Percentiles rank a stretch among this genome's conserved stretches.
These are phyloP conservation scores for Mycalesis mineus DNA, from an alignment of 2,888 invertebrate genomes.

Conservation along the genomic window DNA sequence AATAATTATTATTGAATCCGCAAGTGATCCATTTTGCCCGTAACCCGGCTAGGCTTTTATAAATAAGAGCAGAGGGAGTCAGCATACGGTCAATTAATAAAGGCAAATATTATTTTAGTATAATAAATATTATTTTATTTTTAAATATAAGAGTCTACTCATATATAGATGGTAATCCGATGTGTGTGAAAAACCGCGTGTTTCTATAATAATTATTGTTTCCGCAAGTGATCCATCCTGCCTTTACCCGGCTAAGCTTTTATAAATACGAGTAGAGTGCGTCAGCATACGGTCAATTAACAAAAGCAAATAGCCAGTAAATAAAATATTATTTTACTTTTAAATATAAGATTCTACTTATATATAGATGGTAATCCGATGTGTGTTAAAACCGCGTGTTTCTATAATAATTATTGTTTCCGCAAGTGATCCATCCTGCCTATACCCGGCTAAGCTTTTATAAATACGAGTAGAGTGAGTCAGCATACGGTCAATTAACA, in stretches of 20 bases:
- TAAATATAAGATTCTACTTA: too few species aligned
- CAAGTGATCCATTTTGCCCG: neutral
- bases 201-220: neutral
- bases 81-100: too few species aligned
- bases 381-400: too few species aligned
- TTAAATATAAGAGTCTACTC: too few species aligned
- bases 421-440: neutral
- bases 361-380: too few species aligned
- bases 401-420: neutral
- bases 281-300: too few species aligned
- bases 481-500: neutral
- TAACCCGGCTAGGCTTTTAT: neutral
- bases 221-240: neutral
- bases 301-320: too few species aligned
- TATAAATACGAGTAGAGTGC: neutral
- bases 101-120: too few species aligned
- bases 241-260: neutral
- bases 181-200: too few species aligned
- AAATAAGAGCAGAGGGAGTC: neutral
- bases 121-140: too few species aligned
- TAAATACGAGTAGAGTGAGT: neutral
- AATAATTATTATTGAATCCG: neutral
- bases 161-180: too few species aligned
- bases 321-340: too few species aligned
- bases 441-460: neutral